Percentiles rank a stretch among this genome's conserved stretches.
phyloP scores from a whole-genome alignment of 2,113 vertebrate genomes.

The Nymphicus hollandicus region DNA sequence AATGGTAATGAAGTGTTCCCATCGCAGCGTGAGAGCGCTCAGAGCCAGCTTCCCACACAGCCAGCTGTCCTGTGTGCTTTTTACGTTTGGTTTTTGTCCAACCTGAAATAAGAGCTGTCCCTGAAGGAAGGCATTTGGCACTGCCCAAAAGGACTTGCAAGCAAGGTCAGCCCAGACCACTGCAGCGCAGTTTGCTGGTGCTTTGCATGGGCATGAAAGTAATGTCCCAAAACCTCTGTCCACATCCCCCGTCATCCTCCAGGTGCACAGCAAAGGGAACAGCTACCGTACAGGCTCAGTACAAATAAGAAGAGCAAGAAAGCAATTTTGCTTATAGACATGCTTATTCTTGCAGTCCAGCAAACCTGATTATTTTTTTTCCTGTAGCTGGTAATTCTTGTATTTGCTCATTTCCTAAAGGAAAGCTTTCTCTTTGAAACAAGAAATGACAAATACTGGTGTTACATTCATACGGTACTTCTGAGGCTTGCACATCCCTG shows the following conservation, averaged over 20 bases:
- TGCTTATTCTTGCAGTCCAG: not conserved
- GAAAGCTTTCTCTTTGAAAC: not conserved
- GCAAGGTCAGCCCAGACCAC: not conserved
- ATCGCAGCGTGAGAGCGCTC: fast-evolving
- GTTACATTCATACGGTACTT: fast-evolving
- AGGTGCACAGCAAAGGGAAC: not conserved
- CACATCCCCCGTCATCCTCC: not conserved
- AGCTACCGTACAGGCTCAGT: not conserved
- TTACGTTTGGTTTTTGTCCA: not conserved
- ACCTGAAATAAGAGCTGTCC: not conserved
- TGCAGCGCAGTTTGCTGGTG: fast-evolving
- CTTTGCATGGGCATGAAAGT: not conserved
- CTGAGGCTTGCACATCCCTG: not conserved
- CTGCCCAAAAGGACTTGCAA: not conserved
- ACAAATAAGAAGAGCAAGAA: not conserved
- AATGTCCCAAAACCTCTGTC: not conserved
- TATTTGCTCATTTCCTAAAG: not conserved
- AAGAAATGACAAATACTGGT: not conserved
- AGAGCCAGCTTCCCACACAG: not conserved
- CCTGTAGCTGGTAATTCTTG: not conserved
- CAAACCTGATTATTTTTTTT: not conserved
- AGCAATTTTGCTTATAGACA: not conserved
- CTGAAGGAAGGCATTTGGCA: not conserved
- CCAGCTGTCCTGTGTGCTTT: not conserved
- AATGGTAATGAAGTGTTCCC: not conserved